Evolutionary conservation across 2,888 invertebrate genomes (phyloP).

Genomic region (Pocota personata): DNA sequence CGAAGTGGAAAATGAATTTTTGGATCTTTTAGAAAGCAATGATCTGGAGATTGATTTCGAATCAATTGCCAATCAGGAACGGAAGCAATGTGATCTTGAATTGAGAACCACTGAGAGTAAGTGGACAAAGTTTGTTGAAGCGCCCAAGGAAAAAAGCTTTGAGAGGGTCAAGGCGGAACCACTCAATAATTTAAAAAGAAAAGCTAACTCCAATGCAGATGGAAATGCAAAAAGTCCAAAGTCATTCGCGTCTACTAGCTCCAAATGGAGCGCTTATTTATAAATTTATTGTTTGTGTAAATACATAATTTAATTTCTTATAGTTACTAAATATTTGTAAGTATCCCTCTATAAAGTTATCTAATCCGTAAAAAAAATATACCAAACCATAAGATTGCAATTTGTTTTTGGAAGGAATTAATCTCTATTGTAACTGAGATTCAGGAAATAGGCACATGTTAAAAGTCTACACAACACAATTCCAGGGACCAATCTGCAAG

Average conservation of each 20-base stretch:
- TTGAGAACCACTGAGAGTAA: not conserved
- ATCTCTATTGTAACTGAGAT: too few species aligned
- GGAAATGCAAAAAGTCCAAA: not conserved
- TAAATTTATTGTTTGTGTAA: too few species aligned
- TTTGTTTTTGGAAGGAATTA: too few species aligned
- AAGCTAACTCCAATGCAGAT: not conserved
- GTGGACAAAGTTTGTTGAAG: not conserved
- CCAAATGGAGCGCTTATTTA: not conserved
- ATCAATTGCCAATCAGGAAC: not conserved
- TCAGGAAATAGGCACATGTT: too few species aligned
- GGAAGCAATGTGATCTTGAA: not conserved
- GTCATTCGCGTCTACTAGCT: not conserved
- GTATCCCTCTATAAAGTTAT: too few species aligned
- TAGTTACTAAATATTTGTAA: too few species aligned
- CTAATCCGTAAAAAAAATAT: too few species aligned
- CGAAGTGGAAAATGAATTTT: conserved; percentile 84
- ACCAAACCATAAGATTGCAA: too few species aligned
- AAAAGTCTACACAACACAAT: too few species aligned
- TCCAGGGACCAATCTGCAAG: too few species aligned
- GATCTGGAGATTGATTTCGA: not conserved
- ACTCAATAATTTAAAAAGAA: not conserved
- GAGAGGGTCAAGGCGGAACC: not conserved
- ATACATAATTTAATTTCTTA: too few species aligned
- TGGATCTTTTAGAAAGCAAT: conserved; percentile 4
- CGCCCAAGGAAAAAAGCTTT: not conserved